These are phyloP conservation scores for Zeuzera pyrina DNA, from an alignment of 2,888 invertebrate species.

Conservation along the genomic window DNA sequence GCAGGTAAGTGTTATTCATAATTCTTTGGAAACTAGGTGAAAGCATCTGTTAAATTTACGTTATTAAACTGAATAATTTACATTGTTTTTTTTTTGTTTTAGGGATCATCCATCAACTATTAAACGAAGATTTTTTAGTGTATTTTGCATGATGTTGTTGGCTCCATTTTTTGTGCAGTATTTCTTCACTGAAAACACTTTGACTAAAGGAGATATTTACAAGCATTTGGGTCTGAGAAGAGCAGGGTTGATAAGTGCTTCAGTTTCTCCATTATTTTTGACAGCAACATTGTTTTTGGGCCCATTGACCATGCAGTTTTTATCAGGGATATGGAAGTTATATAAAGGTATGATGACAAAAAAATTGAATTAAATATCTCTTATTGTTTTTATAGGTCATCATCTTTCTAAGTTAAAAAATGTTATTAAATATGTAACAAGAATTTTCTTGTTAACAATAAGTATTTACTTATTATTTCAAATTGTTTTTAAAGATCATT, in stretches of 20 bases:
- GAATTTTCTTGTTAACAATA: no score
- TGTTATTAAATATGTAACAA: no score
- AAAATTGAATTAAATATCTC: no score
- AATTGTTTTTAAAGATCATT: no score
- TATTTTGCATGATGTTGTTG: slow-evolving; percentile 84
- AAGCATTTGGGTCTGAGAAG: slow-evolving; percentile 83
- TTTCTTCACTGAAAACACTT: slow-evolving; percentile 76
- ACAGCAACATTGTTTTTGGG: slow-evolving; percentile 88
- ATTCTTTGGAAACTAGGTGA: slow-evolving; percentile 12
- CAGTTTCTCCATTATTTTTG: slow-evolving; percentile 81
- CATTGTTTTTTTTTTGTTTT: slow-evolving; percentile 28
- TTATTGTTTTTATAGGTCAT: no score
- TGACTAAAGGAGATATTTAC: slow-evolving; percentile 76
- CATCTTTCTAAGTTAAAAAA: no score
- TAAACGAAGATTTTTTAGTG: slow-evolving; percentile 90
- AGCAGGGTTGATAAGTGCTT: slow-evolving; percentile 81
- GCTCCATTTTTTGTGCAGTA: slow-evolving; percentile 85
- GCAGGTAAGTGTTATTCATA: slow-evolving; percentile 70
- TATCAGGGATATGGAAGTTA: slow-evolving; percentile 78
- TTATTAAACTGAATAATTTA: neutral
- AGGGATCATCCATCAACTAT: slow-evolving; percentile 93
- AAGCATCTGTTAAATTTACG: neutral
- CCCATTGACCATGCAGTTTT: slow-evolving; percentile 82
- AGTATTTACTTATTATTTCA: no score
- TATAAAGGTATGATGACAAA: slow-evolving; percentile 83